Percentiles rank a stretch among this genome's conserved stretches.
These are phyloP conservation scores for Pinna nobilis DNA, from an alignment of 1,140 invertebrate genomes.

Conservation along the genomic window DNA sequence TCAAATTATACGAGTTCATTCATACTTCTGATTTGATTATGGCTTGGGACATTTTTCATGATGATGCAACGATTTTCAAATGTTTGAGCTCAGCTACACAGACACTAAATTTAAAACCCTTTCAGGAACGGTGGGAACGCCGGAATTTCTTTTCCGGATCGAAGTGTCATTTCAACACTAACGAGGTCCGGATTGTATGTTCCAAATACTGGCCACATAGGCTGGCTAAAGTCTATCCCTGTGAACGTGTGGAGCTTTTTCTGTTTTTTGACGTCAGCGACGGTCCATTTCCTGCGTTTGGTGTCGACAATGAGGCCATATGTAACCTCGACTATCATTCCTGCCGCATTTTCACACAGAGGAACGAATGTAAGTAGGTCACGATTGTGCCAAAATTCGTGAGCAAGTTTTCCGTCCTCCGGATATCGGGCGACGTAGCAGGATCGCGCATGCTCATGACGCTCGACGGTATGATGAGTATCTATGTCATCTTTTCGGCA, in stretches of 20 bases:
- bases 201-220: constrained; percentile 53
- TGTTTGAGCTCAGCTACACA: too few species aligned
- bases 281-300: constrained; percentile 45
- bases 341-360: constrained; percentile 48
- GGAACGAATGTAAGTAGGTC: constrained; percentile 46
- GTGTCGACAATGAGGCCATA: constrained; percentile 53
- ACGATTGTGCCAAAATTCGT: constrained; percentile 58
- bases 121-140: constrained; percentile 48
- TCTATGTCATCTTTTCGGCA: constrained; percentile 53
- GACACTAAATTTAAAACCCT: constrained; percentile 34
- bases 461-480: constrained; percentile 55
- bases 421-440: constrained; percentile 58
- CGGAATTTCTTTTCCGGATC: constrained; percentile 52
- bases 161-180: constrained; percentile 54
- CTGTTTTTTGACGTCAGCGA: constrained; percentile 47
- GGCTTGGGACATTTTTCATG: too few species aligned
- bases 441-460: constrained; percentile 53
- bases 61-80: too few species aligned
- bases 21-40: too few species aligned
- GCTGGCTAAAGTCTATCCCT: constrained; percentile 43
- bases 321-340: constrained; percentile 44
- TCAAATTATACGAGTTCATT: too few species aligned
- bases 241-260: constrained; percentile 51
- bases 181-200: constrained; percentile 56
- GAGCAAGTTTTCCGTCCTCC: constrained; percentile 53